Evolutionary conservation across 1,140 invertebrate species (phyloP).

Genomic region (Sesamia nonagrioides): DNA sequence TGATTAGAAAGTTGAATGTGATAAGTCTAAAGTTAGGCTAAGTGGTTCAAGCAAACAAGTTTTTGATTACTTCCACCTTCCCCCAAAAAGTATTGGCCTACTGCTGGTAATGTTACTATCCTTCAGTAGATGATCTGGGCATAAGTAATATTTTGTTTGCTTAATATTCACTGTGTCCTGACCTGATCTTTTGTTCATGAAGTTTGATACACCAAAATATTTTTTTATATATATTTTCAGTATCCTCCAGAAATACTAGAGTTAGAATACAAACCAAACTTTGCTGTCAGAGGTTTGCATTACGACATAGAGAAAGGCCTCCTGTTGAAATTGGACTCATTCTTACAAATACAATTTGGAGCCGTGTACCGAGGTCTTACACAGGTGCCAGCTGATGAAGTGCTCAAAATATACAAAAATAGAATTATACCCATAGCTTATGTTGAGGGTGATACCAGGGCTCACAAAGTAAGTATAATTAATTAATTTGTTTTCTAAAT

Average conservation of each 20-base stretch:
- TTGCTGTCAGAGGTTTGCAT: constrained; percentile 97
- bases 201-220: background rate
- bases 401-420: constrained; percentile 95
- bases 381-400: constrained; percentile 94
- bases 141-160: too few relatives aligned
- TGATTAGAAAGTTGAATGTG: background rate
- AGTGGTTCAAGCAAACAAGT: background rate
- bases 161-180: too few relatives aligned
- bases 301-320: constrained; percentile 98
- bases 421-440: constrained; percentile 94
- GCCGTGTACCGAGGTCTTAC: constrained; percentile 97
- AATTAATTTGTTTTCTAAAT: background rate
- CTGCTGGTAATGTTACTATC: too few relatives aligned
- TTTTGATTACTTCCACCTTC: background rate
- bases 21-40: background rate
- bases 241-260: constrained; percentile 95
- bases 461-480: constrained; percentile 77
- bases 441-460: constrained; percentile 91
- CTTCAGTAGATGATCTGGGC: too few relatives aligned
- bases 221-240: constrained; percentile 87
- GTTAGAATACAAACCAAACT: constrained; percentile 95
- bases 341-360: constrained; percentile 98
- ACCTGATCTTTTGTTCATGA: background rate
- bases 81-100: too few relatives aligned
- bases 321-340: constrained; percentile 98